A percentile compares a stretch with the other conserved stretches of the same genome.
phyloP scores from a whole-genome alignment of 2,888 invertebrate species.

The Latrodectus hesperus region DNA sequence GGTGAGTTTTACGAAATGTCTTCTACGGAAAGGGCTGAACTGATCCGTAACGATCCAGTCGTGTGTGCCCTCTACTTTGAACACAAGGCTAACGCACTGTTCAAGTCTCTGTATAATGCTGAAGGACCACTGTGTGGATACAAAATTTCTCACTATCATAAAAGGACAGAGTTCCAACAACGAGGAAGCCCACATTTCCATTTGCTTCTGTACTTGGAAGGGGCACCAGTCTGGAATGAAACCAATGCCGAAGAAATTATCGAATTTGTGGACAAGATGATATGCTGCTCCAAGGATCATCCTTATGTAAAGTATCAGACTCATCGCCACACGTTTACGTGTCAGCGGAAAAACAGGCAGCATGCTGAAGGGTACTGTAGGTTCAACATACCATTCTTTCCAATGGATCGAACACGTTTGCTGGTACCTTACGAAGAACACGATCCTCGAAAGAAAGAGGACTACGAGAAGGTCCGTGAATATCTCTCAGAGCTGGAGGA shows the following conservation, averaged over 20 bases:
- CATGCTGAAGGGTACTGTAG: constrained; percentile 13
- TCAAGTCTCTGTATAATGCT: constrained; percentile 7
- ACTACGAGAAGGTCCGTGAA: background rate
- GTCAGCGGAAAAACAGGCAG: background rate
- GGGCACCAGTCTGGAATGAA: constrained; percentile 45
- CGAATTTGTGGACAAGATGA: constrained; percentile 8
- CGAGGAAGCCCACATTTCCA: constrained; percentile 69
- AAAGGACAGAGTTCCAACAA: constrained; percentile 63
- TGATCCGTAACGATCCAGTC: constrained; percentile 71
- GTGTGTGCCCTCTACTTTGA: constrained; percentile 71
- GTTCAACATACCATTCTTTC: constrained; percentile 50
- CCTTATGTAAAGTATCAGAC: background rate
- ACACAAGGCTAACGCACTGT: constrained; percentile 66
- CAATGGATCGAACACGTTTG: constrained; percentile 18
- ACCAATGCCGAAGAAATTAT: background rate
- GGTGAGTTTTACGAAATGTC: background rate
- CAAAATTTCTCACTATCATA: constrained; percentile 13
- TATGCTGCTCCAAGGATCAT: background rate
- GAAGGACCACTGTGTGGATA: constrained; percentile 11
- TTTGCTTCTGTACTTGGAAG: constrained; percentile 66
- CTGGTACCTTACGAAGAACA: constrained; percentile 32
- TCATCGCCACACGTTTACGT: constrained; percentile 39
- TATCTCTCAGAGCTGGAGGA: background rate
- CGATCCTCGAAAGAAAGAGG: background rate
- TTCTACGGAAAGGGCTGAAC: background rate